A percentile compares a stretch with the other conserved stretches of the same genome.
Evolutionary conservation across 2,888 invertebrate genomes (phyloP).

Genomic region (Apantesis nais): DNA sequence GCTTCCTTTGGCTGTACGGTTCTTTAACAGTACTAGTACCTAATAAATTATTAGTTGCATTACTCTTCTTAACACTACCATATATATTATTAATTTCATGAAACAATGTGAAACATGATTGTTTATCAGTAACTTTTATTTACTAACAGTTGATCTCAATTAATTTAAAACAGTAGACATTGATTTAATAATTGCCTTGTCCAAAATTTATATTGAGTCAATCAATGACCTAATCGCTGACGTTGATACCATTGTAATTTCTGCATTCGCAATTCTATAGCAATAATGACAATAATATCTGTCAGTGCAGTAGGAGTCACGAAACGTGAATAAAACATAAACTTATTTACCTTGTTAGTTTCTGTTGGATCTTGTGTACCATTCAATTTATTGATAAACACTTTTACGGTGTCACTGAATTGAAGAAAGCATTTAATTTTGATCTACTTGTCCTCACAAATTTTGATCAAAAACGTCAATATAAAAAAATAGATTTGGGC

Average conservation of each 20-base stretch:
- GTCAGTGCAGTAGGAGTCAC: neutral
- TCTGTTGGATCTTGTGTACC: neutral
- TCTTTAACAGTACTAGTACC: constrained; percentile 3
- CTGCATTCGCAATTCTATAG: neutral
- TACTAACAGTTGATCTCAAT: constrained; percentile 3
- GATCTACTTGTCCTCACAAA: neutral
- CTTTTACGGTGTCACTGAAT: neutral
- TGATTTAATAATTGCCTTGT: constrained; percentile 1
- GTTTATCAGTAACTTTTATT: neutral
- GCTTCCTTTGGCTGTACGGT: constrained; percentile 4
- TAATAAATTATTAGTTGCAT: neutral
- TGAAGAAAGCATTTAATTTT: neutral
- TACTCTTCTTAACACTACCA: neutral
- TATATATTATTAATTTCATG: neutral
- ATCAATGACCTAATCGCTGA: constrained; percentile 8
- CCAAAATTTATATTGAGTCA: neutral
- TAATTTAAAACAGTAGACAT: neutral
- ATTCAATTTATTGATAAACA: neutral
- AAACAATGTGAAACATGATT: neutral
- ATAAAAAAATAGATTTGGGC: neutral
- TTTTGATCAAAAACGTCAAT: neutral
- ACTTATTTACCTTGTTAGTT: constrained; percentile 2
- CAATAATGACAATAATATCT: neutral
- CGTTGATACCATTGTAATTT: constrained; percentile 7
- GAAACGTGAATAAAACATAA: neutral